Evolutionary conservation across 2,797 vertebrate genomes (phyloP), one percentile per base, ranked within the genome.

Genomic region (Melopsittacus undulatus): DNA sequence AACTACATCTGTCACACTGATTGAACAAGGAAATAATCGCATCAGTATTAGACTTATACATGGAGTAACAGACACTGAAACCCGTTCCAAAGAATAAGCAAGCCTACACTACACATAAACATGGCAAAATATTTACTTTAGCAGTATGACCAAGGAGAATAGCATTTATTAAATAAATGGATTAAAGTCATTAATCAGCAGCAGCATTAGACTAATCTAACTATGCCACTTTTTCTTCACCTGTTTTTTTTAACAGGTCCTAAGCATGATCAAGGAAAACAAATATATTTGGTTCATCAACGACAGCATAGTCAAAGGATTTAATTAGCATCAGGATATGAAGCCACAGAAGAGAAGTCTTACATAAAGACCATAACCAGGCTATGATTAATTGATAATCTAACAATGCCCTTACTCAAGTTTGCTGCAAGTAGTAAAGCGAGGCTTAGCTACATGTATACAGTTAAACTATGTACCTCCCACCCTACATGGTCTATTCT

Each of bases 181-280:
- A 85, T 45, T 61, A 26, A 80, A 94, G 32, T 61, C 36, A 90
- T 92, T 92, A 95, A 88, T 94, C 88, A 96, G 36, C 27, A 87
- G 43, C 12, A 82, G 56, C 46, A 40, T 57, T 87, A 90, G 46
- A 83, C 49, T 38, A 94, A 96, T 64, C 34, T 52, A 78, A 93
- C 81, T 48, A 48, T 13, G 36, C 36, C 42, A 62, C 23, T 87
- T 91, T 45, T 78, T 76, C 43, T 61, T 87, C 61, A 61, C 11
- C 2, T 48, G 21, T 30, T 10, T 29, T 69, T 68, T 64, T 46
- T 21, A 87, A 64, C 19, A 29, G 21, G n/a, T 74, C 27, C 34
- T 23, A 56, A 63, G 40, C 30, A 69, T 7, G 9, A 90, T n/a
- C 36, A 87, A 87, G 46, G 40, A 84, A 92, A 96, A 87, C 46